Evolutionary conservation across 2,888 invertebrate species (phyloP), one percentile per base, ranked within the genome.

Genomic region (Parthenolecanium corni): DNA sequence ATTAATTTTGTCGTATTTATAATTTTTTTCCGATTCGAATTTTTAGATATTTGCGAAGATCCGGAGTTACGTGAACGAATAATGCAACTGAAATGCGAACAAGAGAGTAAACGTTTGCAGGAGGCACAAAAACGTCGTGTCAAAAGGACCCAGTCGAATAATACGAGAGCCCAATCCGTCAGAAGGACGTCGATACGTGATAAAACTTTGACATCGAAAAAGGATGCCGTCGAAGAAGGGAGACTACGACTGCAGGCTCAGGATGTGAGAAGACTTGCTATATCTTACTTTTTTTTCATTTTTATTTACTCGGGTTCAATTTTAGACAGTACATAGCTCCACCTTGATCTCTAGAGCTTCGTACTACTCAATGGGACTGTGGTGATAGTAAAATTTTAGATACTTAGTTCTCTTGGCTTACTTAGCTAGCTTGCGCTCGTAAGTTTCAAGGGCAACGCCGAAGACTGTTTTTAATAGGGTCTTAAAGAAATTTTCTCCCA

Each of bases 161-260:
- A 79, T 58, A 83, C 86, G 20, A 78, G 91, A 73, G 93, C 94
- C 67, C 90, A 94, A 71, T 94, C 93, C 52, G 91, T 96, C 47
- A 81, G 95, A 44, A 80, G 96, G 66, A 94, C 94, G 46, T 94
- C 93, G 49, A 81, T 95, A 66, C 80, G 95, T 20, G 95, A 96
- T 74, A 94, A 94, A 76, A 89, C 88, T 67, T 79, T 92, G 68
- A 89, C 94, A 62, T 90, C 94, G 42, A 89, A 93, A 74, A 88
- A 92, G 69, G 96, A 96, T 76, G 94, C 91, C 21, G 83, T 89
- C 46, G 93, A 95, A 72, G 96, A 96, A 74, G 93, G 93, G 21
- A 78, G 88, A 65, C 74, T 86, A 46, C 77, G 86, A 70, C 72
- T 84, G 69, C 80, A 83, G 73, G 80, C 80, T 63, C 80, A 80